phyloP scores from a whole-genome alignment of 2,113 vertebrate genomes.

The Elaphurus davidianus region DNA sequence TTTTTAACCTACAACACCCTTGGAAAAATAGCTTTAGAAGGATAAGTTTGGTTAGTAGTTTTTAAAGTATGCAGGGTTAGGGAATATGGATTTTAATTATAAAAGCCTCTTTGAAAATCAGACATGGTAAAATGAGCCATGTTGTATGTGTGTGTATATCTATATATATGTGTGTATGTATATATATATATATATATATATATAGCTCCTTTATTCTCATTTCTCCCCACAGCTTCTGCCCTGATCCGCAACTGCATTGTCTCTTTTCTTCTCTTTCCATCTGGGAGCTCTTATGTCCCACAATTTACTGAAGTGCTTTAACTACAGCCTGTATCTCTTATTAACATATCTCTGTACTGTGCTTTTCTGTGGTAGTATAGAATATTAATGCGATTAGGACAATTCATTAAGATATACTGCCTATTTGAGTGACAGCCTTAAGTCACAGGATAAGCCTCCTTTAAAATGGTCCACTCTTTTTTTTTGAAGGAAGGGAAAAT shows the following conservation, averaged over 20 bases:
- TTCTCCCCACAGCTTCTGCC: neutral
- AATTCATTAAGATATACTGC: neutral
- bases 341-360: neutral
- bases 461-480: neutral
- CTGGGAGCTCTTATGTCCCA: neutral
- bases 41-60: neutral
- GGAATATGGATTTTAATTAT: conserved; percentile 14
- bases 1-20: neutral
- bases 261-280: conserved; percentile 6
- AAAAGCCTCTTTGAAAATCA: conserved; percentile 6
- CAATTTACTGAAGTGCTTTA: neutral
- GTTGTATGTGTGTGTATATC: neutral
- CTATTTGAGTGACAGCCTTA: conserved; percentile 6
- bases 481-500: neutral
- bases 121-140: neutral
- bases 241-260: neutral
- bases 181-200: neutral
- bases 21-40: neutral
- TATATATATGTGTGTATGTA: accelerated
- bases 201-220: neutral
- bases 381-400: neutral
- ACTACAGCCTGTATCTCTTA: conserved; percentile 12
- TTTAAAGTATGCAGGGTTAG: neutral
- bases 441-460: conserved; percentile 23
- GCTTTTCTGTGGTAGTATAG: neutral